phyloP scores from a whole-genome alignment of 2,888 invertebrate genomes.

The Hydroisotoma schaefferi region DNA sequence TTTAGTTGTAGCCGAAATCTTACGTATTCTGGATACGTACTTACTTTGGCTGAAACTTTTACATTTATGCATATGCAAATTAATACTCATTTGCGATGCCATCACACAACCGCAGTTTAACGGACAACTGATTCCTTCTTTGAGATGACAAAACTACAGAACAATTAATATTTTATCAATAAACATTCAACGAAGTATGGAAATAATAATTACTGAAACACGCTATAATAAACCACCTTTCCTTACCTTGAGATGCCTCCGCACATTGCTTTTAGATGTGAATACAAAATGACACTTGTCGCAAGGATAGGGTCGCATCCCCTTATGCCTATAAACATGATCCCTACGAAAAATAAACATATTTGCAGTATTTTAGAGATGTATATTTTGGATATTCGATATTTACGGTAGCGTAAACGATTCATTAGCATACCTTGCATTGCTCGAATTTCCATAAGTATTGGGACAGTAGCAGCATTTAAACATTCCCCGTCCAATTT shows the following conservation, averaged over 20 bases:
- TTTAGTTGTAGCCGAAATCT: no score
- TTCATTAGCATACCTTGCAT: no score
- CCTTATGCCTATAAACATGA: slow-evolving; percentile 23
- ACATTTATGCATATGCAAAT: background rate
- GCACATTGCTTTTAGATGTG: background rate
- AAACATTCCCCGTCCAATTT: no score
- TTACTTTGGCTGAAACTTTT: no score
- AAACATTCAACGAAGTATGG: background rate
- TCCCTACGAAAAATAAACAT: slow-evolving; percentile 6
- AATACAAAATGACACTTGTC: no score
- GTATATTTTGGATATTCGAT: no score
- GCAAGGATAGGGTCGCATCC: slow-evolving; percentile 19
- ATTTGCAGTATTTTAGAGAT: no score
- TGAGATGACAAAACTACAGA: background rate
- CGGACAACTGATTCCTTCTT: background rate
- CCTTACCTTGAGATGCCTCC: no score
- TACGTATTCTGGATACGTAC: no score
- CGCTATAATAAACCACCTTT: background rate
- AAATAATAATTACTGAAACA: background rate
- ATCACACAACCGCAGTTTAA: slow-evolving; percentile 1
- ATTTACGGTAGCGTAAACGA: no score
- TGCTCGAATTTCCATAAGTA: no score
- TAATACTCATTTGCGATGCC: background rate
- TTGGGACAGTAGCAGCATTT: no score
- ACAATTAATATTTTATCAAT: background rate